Percentiles rank a stretch among this genome's conserved stretches.
Conservation (phyloP, 2,888 invertebrate species). For the Nycteola revayana region DNA sequence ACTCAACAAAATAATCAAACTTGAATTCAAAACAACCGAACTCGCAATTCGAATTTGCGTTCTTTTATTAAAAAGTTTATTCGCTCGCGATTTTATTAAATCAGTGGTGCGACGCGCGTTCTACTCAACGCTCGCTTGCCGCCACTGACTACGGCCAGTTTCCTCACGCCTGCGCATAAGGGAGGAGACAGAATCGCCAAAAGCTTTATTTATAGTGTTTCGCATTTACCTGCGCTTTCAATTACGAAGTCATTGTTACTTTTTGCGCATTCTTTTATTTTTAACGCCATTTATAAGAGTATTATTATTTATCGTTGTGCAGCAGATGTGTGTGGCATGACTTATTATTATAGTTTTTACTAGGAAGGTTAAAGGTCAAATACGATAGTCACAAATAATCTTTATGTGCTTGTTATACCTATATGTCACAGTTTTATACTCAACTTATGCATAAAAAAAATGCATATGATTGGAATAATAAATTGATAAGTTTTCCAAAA, state of each 20-base stretch:
- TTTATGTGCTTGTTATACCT: too few relatives aligned
- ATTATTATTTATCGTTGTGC: too few relatives aligned
- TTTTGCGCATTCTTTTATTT: constrained; percentile 2
- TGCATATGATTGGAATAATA: too few relatives aligned
- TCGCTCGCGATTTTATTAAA: constrained; percentile 20
- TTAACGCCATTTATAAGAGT: too few relatives aligned
- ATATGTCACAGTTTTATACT: too few relatives aligned
- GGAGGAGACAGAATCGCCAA: constrained; percentile 21
- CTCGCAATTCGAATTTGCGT: constrained; percentile 13
- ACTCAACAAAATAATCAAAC: constrained; percentile 16
- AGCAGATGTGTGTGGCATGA: too few relatives aligned
- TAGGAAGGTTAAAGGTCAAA: too few relatives aligned
- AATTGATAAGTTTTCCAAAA: too few relatives aligned
- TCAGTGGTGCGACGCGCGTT: constrained; percentile 31
- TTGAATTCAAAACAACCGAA: neutral
- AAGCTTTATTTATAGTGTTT: constrained; percentile 41
- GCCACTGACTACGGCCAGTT: constrained; percentile 34
- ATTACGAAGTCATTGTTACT: constrained; percentile 29
- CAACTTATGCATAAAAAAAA: too few relatives aligned
- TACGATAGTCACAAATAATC: too few relatives aligned
- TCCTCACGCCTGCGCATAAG: constrained; percentile 36
- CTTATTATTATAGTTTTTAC: too few relatives aligned
- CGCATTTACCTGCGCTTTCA: constrained; percentile 37
- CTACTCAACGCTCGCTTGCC: constrained; percentile 31
- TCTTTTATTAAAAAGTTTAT: constrained; percentile 30